A percentile compares a stretch with the other conserved stretches of the same genome.
These are phyloP conservation scores for Dryococelus australis DNA, from an alignment of 2,888 invertebrate species.

Conservation along the genomic window DNA sequence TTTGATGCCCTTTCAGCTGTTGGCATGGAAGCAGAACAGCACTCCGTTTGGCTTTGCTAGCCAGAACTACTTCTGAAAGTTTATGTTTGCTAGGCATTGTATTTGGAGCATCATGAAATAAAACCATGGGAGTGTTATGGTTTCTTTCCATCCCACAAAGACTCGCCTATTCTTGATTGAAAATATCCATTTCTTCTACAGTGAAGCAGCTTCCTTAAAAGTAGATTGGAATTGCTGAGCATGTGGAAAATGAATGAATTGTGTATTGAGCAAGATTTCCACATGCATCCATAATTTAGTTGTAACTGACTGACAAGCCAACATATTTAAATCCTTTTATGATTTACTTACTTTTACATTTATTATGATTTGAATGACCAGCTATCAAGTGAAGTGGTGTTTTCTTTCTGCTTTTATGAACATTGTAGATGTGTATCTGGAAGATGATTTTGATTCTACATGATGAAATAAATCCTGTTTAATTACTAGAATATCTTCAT, in stretches of 20 bases:
- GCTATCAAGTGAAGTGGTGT: not conserved
- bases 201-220: not conserved
- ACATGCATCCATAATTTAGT: not conserved
- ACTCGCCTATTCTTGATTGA: not conserved
- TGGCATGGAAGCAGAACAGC: conserved; percentile 7
- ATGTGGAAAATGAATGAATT: not conserved
- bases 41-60: not conserved
- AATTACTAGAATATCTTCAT: not conserved
- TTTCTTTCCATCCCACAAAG: not conserved
- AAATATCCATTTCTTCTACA: not conserved
- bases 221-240: not conserved
- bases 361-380: not conserved
- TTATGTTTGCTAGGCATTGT: not conserved
- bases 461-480: not conserved
- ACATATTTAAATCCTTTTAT: not conserved
- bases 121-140: not conserved
- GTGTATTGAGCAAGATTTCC: not conserved
- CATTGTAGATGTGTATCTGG: conserved; percentile 1
- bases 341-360: not conserved
- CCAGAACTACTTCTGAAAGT: not conserved
- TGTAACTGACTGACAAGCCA: conserved; percentile 20
- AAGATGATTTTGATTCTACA: not conserved
- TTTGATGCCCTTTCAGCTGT: not conserved
- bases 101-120: not conserved
- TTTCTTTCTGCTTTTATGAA: not conserved